Percentiles rank a stretch among this genome's conserved stretches.
phyloP scores from a whole-genome alignment of 2,797 vertebrate species.

The Peromyscus attwateri region DNA sequence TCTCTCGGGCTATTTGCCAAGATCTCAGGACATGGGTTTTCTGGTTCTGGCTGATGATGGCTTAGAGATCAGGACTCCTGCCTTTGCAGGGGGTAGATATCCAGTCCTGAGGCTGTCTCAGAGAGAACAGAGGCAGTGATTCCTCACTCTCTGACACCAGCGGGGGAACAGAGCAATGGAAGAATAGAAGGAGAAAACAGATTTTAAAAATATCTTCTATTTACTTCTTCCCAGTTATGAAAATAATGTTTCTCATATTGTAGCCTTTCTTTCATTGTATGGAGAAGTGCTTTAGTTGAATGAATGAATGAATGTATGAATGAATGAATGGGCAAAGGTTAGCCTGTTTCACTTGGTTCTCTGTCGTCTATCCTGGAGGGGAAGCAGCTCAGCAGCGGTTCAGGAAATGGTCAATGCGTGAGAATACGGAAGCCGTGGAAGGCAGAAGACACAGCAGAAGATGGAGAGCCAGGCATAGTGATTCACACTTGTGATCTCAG shows the following conservation, averaged over 20 bases:
- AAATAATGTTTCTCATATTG: neutral
- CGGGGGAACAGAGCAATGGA: neutral
- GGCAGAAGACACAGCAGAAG: neutral
- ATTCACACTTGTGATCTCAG: neutral
- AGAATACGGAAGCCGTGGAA: neutral
- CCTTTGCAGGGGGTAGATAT: neutral
- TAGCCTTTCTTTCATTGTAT: neutral
- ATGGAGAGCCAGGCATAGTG: neutral
- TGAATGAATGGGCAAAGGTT: neutral
- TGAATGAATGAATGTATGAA: neutral
- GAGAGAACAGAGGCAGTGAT: neutral
- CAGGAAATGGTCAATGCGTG: neutral
- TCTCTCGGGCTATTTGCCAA: neutral
- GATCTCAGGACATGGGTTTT: constrained; percentile 17
- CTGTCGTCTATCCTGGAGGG: neutral
- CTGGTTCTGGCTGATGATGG: neutral
- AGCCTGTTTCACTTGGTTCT: neutral
- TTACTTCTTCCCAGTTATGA: neutral
- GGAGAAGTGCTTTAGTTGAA: neutral
- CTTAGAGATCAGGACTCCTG: neutral
- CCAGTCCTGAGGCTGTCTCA: neutral
- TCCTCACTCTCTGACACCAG: neutral
- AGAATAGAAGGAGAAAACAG: neutral
- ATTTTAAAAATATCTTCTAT: constrained; percentile 4
- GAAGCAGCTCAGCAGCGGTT: neutral